phyloP scores from a whole-genome alignment of 2,888 invertebrate genomes.

The Lydus trimaculatus region DNA sequence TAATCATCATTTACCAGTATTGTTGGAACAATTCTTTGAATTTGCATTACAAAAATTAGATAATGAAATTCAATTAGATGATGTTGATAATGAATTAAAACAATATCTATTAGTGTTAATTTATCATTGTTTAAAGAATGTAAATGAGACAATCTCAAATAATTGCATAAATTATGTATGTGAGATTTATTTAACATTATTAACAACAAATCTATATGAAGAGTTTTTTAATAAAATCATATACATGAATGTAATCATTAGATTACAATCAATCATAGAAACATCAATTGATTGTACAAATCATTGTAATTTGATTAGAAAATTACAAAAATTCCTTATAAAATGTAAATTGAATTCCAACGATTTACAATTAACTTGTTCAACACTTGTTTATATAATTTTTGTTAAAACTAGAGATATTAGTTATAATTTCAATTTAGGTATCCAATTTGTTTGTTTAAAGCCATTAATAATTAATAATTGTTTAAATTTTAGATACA shows the following conservation, averaged over 20 bases:
- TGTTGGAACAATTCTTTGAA: constrained; percentile 29
- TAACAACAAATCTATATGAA: constrained; percentile 20
- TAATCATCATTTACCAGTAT: constrained; percentile 26
- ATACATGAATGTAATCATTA: constrained; percentile 12
- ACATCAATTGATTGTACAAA: neutral
- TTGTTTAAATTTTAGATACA: neutral
- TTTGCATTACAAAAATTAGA: constrained; percentile 20
- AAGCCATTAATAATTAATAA: neutral
- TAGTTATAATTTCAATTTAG: constrained; percentile 16
- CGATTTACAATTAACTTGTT: constrained; percentile 25
- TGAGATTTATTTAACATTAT: constrained; percentile 24
- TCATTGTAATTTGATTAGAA: constrained; percentile 8
- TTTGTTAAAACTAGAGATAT: constrained; percentile 16
- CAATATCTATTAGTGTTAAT: constrained; percentile 23
- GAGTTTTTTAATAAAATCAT: constrained; percentile 20
- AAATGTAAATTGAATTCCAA: constrained; percentile 18
- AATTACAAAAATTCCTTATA: constrained; percentile 16
- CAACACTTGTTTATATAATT: constrained; percentile 19
- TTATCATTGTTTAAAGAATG: constrained; percentile 26
- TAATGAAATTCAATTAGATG: constrained; percentile 14
- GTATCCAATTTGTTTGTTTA: neutral
- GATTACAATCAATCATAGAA: constrained; percentile 16
- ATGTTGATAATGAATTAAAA: constrained; percentile 26
- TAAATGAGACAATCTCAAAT: constrained; percentile 23
- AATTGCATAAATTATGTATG: constrained; percentile 18